A percentile compares a stretch with the other conserved stretches of the same genome.
Evolutionary conservation across 2,888 invertebrate species (phyloP).

Genomic region (Hololepta plana): DNA sequence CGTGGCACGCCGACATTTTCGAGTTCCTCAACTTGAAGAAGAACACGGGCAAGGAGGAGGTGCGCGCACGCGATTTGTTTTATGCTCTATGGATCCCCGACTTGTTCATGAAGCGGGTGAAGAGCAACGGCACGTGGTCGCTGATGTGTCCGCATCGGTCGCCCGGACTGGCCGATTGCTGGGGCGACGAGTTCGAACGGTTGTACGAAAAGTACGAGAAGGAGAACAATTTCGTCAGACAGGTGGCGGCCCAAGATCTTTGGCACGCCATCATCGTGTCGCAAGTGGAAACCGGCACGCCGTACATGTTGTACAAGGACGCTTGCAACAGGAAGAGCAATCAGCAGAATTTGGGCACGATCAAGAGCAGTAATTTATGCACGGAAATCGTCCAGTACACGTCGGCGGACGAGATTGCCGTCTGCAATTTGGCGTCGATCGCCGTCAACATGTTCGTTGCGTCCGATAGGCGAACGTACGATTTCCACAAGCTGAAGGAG

Average conservation of each 20-base stretch:
- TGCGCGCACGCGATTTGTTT: constrained; percentile 86
- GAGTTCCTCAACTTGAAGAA: constrained; percentile 89
- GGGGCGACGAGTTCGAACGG: constrained; percentile 87
- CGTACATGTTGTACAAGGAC: constrained; percentile 95
- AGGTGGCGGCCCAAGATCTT: constrained; percentile 65
- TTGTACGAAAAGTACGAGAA: constrained; percentile 75
- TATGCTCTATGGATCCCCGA: constrained; percentile 98
- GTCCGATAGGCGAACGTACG: constrained; percentile 53
- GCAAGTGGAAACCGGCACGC: constrained; percentile 95
- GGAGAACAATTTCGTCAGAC: constrained; percentile 42
- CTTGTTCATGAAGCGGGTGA: constrained; percentile 91
- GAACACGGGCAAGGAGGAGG: constrained; percentile 90
- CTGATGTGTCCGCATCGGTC: constrained; percentile 93
- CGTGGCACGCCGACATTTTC: constrained; percentile 98
- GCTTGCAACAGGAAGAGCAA: constrained; percentile 94
- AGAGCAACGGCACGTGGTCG: constrained; percentile 72
- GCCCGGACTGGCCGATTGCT: constrained; percentile 78
- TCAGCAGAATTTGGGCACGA: constrained; percentile 95
- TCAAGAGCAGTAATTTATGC: constrained; percentile 94
- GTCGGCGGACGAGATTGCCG: constrained; percentile 82
- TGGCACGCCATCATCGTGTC: constrained; percentile 91
- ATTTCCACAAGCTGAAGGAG: constrained; percentile 72
- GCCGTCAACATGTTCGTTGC: constrained; percentile 90
- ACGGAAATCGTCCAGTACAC: constrained; percentile 97
- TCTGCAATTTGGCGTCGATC: constrained; percentile 94